These are phyloP conservation scores for Ectemnius continuus DNA, from an alignment of 2,888 invertebrate species.

Conservation along the genomic window DNA sequence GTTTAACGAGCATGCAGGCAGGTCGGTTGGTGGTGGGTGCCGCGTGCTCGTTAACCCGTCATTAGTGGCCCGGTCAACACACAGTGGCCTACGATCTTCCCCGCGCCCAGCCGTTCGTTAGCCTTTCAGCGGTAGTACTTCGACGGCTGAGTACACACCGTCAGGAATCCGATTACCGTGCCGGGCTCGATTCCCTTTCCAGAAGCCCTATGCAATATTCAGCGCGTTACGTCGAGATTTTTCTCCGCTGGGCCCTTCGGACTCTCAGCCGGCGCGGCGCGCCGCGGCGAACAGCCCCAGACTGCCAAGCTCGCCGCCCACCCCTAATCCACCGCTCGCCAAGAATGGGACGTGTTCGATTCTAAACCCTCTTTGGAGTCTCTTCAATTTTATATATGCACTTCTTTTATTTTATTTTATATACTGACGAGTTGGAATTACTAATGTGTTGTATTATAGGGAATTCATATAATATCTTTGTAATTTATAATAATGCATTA, in stretches of 20 bases:
- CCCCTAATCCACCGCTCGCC: too few species aligned
- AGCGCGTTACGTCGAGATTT: background rate
- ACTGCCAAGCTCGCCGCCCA: too few species aligned
- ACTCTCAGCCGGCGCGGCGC: background rate
- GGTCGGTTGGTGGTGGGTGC: conserved; percentile 29
- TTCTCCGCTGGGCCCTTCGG: background rate
- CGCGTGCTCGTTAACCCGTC: conserved; percentile 58
- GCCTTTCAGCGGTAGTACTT: conserved; percentile 23
- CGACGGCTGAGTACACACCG: conserved; percentile 7
- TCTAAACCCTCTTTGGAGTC: too few species aligned
- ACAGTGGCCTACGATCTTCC: conserved; percentile 36
- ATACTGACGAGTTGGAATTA: too few species aligned
- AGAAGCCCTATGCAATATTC: conserved; percentile 18
- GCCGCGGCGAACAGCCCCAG: background rate
- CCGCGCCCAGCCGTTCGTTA: conserved; percentile 31
- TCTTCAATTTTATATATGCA: too few species aligned
- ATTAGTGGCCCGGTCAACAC: conserved; percentile 53
- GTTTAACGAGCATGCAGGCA: conserved; percentile 52
- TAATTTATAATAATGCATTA: too few species aligned
- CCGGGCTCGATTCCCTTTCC: background rate
- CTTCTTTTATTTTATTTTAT: too few species aligned
- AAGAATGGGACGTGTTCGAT: too few species aligned
- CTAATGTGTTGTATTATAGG: too few species aligned
- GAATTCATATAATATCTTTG: too few species aligned
- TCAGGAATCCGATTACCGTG: conserved; percentile 10